Evolutionary conservation across 2,888 invertebrate genomes (phyloP), one percentile per base, ranked within the genome.

Genomic region (Erannis defoliaria): DNA sequence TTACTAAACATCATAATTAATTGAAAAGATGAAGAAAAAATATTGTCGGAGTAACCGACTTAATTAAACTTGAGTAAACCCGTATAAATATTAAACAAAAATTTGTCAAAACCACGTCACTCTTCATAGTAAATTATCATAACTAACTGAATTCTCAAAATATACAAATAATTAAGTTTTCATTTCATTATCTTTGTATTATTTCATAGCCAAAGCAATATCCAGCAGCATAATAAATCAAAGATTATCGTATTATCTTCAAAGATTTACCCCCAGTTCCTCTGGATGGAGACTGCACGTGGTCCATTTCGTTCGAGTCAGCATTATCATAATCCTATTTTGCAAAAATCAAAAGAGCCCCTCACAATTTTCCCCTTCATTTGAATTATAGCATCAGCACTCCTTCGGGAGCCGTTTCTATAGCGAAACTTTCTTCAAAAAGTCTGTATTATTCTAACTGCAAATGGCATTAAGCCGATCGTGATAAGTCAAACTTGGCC

Each of bases 271-370:
- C 74, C 73, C 63, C 66, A 68, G 60, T 60, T 61, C 68, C 70
- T 67, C 56, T 64, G 29, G 40, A 31, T 18, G 66, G 67, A 38
- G 45, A 29, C 64, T 67, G 76, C 78, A 78, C 80, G 78, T 75
- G 80, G 76, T 74, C 71, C 73, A 72, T 73, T 70, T 68, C 74
- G 73, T 77, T 76, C 73, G 67, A 76, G 72, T 74, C 77, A 62
- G 73, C 76, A 84, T 85, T 85, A 82, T 63, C 80, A 85, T 86
- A 86, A 86, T 82, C 83, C 77, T 71, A 72, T 81, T 80, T 75
- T 71, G 78, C 74, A 76, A 79, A 82, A 84, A 84, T 83, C 80
- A 78, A 78, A 76, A 72, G 71, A 72, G 63, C 74, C 82, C 82
- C 81, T 74, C 73, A 68, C 67, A 66, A 71, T 75, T 72, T 75